Base-by-base conservation (phyloP, 1,140 invertebrate genomes). In the Halyomorpha halys region DNA sequence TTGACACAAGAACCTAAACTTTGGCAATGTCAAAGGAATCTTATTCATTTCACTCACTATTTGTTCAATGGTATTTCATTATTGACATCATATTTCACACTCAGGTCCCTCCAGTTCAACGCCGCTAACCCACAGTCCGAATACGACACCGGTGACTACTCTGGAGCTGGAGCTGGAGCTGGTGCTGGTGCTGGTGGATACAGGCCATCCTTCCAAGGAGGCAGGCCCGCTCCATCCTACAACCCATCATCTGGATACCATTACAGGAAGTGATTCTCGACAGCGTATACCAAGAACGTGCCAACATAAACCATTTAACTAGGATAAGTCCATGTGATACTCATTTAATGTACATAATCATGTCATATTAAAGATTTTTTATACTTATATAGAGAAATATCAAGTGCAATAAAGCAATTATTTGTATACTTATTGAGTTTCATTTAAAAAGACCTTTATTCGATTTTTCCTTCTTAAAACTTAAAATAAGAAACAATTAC, bases 211-310 rank as follows among this genome's bases (percentile, higher is more conserved):
- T 19, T 19, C 47, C 47, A 2, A 13, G 23, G 11, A 11, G 53
- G 53, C 23, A 44, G 18, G 16, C 45, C 45, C n/a, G 5, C 27
- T 11, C 4, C 15, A 21, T 61, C 60, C 2, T 61, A 30, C 60
- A 45, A 14, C 18, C 60, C 60, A 15, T 63, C 61, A 1, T 21
- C 61, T 8, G 61, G 61, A 27, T 63, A 63, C 49, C 61, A 63
- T 47, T 63, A 63, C 61, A 53, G 30, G 61, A 53, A 63, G 44
- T 62, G 23, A 62, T n/a, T 61, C 2, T n/a, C 18, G 8, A 8
- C 6, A 51, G n/a, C 49, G 13, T 39, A 1, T 1, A 39, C 5
- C 34, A 39, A 1, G 11, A 13, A 39, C 34, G 34, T 39, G 34
- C 34, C 34, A 39, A 39, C 34, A 11, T 13, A 39, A 11, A 39